Evolutionary conservation across 2,888 invertebrate genomes (phyloP).

Genomic region (Rambutsinella grinnellia): DNA sequence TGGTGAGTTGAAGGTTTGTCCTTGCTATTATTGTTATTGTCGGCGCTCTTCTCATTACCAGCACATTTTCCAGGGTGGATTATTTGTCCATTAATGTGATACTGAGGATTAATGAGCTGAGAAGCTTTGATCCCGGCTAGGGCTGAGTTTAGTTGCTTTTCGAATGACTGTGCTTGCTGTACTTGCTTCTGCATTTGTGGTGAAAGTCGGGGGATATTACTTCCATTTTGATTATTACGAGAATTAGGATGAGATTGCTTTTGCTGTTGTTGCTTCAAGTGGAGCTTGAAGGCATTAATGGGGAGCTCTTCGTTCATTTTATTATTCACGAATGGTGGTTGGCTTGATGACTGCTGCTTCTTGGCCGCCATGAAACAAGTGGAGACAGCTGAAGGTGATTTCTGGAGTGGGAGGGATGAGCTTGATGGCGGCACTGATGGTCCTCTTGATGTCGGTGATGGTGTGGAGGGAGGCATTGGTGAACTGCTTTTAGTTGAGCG

Average conservation of each 20-base stretch:
- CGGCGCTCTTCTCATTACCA: background rate
- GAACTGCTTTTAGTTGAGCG: constrained; percentile 6
- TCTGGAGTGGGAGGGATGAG: constrained; percentile 19
- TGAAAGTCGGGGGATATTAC: background rate
- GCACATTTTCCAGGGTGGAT: constrained; percentile 24
- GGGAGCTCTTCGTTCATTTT: constrained; percentile 21
- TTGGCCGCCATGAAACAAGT: constrained; percentile 11
- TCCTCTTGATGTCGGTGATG: constrained; percentile 8
- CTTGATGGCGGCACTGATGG: constrained; percentile 17
- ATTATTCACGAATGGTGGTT: constrained; percentile 14
- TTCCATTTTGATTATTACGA: background rate
- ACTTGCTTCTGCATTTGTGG: constrained; percentile 11
- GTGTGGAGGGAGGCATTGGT: constrained; percentile 12
- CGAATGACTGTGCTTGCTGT: constrained; percentile 2
- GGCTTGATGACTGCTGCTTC: constrained; percentile 5
- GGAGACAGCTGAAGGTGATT: constrained; percentile 9
- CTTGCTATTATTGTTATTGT: background rate
- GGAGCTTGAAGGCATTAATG: constrained; percentile 18
- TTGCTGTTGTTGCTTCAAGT: constrained; percentile 6
- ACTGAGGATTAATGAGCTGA: constrained; percentile 28
- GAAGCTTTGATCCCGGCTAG: constrained; percentile 35
- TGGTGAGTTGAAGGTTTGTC: background rate
- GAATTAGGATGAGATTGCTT: background rate
- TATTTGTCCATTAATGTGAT: constrained; percentile 43
- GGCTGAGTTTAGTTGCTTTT: constrained; percentile 32